These are phyloP conservation scores for Rhodophaea formosa DNA, from an alignment of 2,888 invertebrate species.

Conservation along the genomic window DNA sequence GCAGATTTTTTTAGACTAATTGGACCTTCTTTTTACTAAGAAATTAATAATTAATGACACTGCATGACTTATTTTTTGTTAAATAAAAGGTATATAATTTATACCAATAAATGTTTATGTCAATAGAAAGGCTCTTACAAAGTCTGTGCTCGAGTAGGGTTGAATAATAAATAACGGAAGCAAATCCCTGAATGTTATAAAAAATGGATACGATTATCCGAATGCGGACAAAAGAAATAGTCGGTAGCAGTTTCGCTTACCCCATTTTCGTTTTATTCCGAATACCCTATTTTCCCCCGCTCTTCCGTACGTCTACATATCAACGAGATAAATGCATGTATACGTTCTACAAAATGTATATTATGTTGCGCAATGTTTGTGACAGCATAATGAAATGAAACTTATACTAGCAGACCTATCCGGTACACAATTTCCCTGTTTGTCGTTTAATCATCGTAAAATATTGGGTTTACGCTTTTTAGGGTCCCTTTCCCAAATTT, in stretches of 20 bases:
- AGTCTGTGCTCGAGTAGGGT: constrained; percentile 23
- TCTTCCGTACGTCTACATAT: background rate
- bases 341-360: background rate
- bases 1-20: too few species aligned
- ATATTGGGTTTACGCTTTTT: background rate
- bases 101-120: background rate
- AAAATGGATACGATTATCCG: constrained; percentile 15
- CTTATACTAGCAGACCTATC: background rate
- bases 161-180: constrained; percentile 34
- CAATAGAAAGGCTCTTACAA: background rate
- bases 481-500: too few species aligned
- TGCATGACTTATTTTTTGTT: too few species aligned
- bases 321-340: background rate
- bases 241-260: constrained; percentile 2
- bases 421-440: background rate
- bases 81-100: too few species aligned
- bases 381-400: background rate
- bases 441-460: background rate
- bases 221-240: constrained; percentile 6
- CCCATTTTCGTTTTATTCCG: constrained; percentile 11
- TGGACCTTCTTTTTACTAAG: too few species aligned
- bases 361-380: background rate
- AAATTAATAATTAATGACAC: too few species aligned
- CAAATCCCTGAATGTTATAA: constrained; percentile 7
- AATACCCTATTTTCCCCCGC: background rate